These are phyloP conservation scores for Pseudomyrmex gracilis DNA, from an alignment of 1,140 invertebrate genomes.

Conservation along the genomic window DNA sequence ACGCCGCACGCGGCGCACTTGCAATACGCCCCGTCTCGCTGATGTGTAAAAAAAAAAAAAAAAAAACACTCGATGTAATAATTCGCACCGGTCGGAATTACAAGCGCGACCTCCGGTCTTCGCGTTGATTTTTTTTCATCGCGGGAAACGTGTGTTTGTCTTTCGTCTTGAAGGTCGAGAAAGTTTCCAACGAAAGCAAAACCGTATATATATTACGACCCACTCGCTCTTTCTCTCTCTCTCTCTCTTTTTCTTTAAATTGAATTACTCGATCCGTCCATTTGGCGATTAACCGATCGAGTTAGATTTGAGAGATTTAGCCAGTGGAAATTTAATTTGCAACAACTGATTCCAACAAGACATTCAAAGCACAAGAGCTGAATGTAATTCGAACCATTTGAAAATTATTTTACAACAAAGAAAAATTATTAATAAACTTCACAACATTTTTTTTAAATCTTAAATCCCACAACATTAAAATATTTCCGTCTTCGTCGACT, in stretches of 20 bases:
- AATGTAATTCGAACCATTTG: background rate
- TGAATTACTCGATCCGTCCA: constrained; percentile 13
- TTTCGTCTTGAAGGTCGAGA: background rate
- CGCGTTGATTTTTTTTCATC: constrained; percentile 7
- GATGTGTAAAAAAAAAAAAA: background rate
- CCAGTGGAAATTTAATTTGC: constrained; percentile 3
- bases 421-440: no score
- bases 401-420: no score
- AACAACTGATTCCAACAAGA: background rate
- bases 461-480: no score
- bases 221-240: background rate
- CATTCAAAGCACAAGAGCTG: background rate
- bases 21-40: background rate
- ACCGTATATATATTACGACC: background rate
- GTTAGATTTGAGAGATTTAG: constrained; percentile 5
- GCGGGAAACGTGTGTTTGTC: no score
- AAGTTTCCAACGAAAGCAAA: constrained; percentile 6
- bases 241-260: background rate
- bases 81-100: background rate
- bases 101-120: background rate
- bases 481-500: no score
- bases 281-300: constrained; percentile 20
- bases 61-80: background rate
- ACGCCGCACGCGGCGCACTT: background rate
- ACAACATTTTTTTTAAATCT: no score